Evolutionary conservation across 2,797 vertebrate species (phyloP).

Genomic region (Enteromius argenteus): DNA sequence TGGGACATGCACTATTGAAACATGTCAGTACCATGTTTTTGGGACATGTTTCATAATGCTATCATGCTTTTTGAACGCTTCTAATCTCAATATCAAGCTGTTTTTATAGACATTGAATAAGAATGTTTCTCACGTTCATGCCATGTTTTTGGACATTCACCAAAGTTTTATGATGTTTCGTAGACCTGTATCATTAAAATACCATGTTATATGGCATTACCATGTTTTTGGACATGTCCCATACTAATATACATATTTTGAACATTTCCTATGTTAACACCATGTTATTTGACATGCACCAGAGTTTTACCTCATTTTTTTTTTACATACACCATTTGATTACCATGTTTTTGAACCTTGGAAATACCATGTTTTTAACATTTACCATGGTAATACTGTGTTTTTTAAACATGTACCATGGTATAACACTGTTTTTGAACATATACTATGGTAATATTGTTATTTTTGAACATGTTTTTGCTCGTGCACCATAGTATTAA

Average conservation of each 20-base stretch:
- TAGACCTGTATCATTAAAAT: background rate
- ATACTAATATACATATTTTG: background rate
- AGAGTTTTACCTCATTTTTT: background rate
- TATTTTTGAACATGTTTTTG: background rate
- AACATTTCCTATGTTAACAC: background rate
- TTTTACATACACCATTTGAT: background rate
- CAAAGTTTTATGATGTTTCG: background rate
- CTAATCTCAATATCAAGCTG: background rate
- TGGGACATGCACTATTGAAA: too few species aligned
- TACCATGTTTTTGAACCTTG: background rate
- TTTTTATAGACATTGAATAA: background rate
- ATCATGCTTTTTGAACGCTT: background rate
- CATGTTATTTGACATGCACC: background rate
- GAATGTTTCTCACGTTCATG: background rate
- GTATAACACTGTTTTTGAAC: background rate
- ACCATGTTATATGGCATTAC: background rate
- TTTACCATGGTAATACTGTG: background rate
- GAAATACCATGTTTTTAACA: background rate
- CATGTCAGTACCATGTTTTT: background rate
- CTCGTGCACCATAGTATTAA: background rate
- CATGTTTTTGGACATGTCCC: background rate
- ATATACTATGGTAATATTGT: background rate
- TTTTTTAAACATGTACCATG: background rate
- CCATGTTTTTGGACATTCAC: background rate
- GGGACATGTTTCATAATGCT: background rate